Conservation (phyloP, 2,888 invertebrate species). For the Drosophila cognata region DNA sequence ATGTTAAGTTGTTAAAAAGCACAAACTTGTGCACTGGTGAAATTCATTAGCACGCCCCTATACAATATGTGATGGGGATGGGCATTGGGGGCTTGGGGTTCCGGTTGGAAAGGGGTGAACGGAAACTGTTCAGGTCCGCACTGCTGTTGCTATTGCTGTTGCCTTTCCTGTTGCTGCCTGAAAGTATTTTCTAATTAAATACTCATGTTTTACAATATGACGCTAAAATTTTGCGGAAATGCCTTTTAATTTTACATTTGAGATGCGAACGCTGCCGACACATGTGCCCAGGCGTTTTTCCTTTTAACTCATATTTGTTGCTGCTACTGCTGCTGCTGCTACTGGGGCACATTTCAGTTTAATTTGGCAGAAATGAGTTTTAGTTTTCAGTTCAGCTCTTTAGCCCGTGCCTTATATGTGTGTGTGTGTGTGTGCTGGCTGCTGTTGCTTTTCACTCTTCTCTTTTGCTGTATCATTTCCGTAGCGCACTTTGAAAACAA, state of each 20-base stretch:
- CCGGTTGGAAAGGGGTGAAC: not conserved
- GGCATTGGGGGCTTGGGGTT: not conserved
- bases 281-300: slow-evolving; percentile 35
- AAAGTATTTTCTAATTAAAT: slow-evolving; percentile 82
- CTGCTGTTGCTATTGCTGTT: slow-evolving; percentile 12
- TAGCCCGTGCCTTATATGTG: slow-evolving; percentile 26
- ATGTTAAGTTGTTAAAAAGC: slow-evolving; percentile 78
- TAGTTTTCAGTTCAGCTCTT: slow-evolving; percentile 74
- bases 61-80: slow-evolving; percentile 3
- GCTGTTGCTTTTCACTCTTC: slow-evolving; percentile 26
- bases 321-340: slow-evolving; percentile 30
- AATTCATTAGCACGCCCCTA: slow-evolving; percentile 70
- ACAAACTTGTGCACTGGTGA: slow-evolving; percentile 55
- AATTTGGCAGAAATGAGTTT: slow-evolving; percentile 81
- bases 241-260: slow-evolving; percentile 81
- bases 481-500: slow-evolving; percentile 40
- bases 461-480: slow-evolving; percentile 77
- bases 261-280: slow-evolving; percentile 52
- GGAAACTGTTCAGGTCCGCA: slow-evolving; percentile 49
- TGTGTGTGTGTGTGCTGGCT: slow-evolving; percentile 29
- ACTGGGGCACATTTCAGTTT: slow-evolving; percentile 73
- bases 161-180: slow-evolving; percentile 35
- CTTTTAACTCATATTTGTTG: slow-evolving; percentile 55
- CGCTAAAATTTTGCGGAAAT: slow-evolving; percentile 81
- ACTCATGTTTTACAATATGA: slow-evolving; percentile 82